Percentiles rank a stretch among this genome's conserved stretches.
Conservation (phyloP, 1,140 invertebrate species). For the Apis cerana region DNA sequence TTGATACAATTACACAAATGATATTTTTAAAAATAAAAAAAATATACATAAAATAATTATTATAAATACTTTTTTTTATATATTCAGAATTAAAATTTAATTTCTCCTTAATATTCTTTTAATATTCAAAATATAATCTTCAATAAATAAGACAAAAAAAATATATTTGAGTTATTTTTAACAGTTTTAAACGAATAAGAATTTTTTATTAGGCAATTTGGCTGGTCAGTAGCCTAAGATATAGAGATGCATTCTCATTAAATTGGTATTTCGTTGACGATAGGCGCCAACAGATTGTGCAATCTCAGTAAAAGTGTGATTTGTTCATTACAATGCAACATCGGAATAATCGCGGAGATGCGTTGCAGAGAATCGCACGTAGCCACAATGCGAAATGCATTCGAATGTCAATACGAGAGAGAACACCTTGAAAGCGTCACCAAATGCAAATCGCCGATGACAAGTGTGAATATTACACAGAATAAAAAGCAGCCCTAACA, state of each 20-base stretch:
- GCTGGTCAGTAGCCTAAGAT: background rate
- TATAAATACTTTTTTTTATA: too few species aligned
- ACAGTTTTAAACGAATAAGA: background rate
- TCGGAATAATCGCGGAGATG: slow-evolving; percentile 6
- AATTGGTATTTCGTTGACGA: slow-evolving; percentile 42
- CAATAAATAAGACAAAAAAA: background rate
- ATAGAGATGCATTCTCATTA: background rate
- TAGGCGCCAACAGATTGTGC: slow-evolving; percentile 25
- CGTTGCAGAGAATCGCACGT: slow-evolving; percentile 9
- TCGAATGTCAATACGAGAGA: slow-evolving; percentile 6
- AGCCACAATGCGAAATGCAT: slow-evolving; percentile 30
- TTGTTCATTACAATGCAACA: background rate
- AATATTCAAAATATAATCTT: background rate
- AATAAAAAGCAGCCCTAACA: background rate
- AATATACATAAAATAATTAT: background rate
- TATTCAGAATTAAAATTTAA: too few species aligned
- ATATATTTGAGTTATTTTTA: background rate
- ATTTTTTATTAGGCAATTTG: background rate
- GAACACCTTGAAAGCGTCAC: slow-evolving; percentile 14
- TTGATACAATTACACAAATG: background rate
- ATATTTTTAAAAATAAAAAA: background rate
- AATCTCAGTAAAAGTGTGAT: background rate
- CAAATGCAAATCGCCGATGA: slow-evolving; percentile 16
- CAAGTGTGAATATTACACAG: background rate
- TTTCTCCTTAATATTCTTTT: background rate